A percentile compares a stretch with the other conserved stretches of the same genome.
Conservation (phyloP, 2,797 vertebrate species). For the Channa striata region DNA sequence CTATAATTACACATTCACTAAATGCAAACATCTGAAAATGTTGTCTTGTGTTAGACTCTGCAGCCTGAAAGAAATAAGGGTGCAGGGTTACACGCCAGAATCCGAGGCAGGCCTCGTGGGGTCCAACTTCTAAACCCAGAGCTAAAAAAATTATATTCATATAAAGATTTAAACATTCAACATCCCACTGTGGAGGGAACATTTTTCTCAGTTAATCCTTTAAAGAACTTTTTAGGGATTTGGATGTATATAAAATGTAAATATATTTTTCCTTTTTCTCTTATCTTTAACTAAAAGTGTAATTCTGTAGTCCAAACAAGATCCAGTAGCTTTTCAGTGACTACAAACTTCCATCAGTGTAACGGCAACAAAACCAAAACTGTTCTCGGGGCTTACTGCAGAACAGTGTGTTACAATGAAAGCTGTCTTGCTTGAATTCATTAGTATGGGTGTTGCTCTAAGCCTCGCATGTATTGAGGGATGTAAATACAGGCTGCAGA, state of each 20-base stretch:
- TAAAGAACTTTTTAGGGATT: not conserved
- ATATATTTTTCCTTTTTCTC: no score
- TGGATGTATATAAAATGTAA: not conserved
- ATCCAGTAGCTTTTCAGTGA: no score
- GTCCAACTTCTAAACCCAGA: not conserved
- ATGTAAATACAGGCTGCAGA: slow-evolving; percentile 68
- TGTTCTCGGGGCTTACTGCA: not conserved
- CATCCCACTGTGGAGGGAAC: not conserved
- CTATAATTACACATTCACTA: slow-evolving; percentile 84
- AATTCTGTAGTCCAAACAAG: not conserved
- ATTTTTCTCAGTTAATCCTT: not conserved
- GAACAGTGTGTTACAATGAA: slow-evolving; percentile 5
- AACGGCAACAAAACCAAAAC: not conserved
- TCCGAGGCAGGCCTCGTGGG: slow-evolving; percentile 12
- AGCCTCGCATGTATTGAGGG: slow-evolving; percentile 63
- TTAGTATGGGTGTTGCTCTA: slow-evolving; percentile 64
- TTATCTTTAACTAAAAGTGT: not conserved
- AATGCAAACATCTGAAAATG: slow-evolving; percentile 84
- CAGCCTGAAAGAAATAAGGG: slow-evolving; percentile 36
- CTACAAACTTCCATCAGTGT: not conserved
- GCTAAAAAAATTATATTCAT: not conserved
- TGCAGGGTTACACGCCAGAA: slow-evolving; percentile 33
- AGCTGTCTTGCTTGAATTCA: slow-evolving; percentile 30
- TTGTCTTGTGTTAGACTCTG: slow-evolving; percentile 64
- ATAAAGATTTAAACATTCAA: not conserved